These are phyloP conservation scores for Dynastes hyllus DNA, from an alignment of 2,888 invertebrate genomes.

Conservation along the genomic window DNA sequence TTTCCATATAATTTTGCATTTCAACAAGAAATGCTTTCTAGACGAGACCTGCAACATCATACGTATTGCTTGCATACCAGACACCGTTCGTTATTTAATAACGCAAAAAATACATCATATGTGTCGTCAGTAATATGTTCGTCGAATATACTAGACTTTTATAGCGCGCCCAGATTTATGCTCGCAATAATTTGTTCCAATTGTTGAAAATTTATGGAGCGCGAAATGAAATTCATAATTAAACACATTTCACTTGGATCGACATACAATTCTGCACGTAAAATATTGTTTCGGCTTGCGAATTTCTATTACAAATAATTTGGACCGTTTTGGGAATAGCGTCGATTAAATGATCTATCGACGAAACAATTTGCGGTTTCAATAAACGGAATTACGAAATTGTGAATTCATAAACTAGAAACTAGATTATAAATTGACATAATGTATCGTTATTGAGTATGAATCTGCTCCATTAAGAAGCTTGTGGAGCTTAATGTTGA, in stretches of 20 bases:
- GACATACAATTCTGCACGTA: slow-evolving; percentile 37
- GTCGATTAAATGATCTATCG: slow-evolving; percentile 26
- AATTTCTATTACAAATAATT: slow-evolving; percentile 45
- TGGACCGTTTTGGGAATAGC: slow-evolving; percentile 5
- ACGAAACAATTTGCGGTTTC: slow-evolving; percentile 28
- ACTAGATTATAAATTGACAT: background rate
- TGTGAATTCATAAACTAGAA: no score
- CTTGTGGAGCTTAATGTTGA: no score
- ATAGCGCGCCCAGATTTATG: slow-evolving; percentile 61
- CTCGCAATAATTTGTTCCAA: slow-evolving; percentile 60
- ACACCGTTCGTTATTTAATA: background rate
- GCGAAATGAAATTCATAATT: slow-evolving; percentile 60
- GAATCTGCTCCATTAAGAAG: no score
- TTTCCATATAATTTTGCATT: no score
- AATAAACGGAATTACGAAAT: slow-evolving; percentile 32
- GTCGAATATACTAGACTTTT: slow-evolving; percentile 52
- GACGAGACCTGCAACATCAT: background rate
- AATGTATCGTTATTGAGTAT: background rate
- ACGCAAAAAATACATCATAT: slow-evolving; percentile 20
- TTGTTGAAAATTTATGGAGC: slow-evolving; percentile 59
- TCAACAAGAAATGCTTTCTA: no score
- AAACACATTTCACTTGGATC: slow-evolving; percentile 57
- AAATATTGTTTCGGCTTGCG: slow-evolving; percentile 41
- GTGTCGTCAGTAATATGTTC: slow-evolving; percentile 10
- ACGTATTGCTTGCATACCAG: background rate